Conservation (phyloP, 2,113 vertebrate species). For the Suncus etruscus region DNA sequence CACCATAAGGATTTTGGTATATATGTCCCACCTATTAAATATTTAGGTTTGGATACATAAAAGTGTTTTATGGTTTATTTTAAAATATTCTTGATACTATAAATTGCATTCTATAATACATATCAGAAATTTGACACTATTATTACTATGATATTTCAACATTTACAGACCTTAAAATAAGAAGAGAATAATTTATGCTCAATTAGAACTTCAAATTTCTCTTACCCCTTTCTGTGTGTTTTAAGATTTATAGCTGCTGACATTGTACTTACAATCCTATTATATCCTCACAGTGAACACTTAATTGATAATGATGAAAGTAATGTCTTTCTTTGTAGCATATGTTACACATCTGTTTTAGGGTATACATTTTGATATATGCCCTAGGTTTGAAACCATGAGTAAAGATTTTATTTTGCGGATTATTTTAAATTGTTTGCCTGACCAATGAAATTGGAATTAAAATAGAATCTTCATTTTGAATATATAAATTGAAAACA, state of each 20-base stretch:
- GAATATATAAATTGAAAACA: slow-evolving; percentile 1
- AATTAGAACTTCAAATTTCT: background rate
- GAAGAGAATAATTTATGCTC: background rate
- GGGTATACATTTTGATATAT: slow-evolving; percentile 62
- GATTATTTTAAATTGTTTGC: background rate
- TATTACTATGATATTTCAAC: too few relatives aligned
- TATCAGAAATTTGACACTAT: too few relatives aligned
- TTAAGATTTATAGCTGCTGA: slow-evolving; percentile 47
- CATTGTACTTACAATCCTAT: slow-evolving; percentile 13
- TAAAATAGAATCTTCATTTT: background rate
- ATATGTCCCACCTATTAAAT: too few relatives aligned
- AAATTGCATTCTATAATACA: too few relatives aligned
- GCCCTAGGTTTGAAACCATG: background rate
- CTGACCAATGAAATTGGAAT: background rate
- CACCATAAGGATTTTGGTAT: too few relatives aligned
- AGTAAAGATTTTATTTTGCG: slow-evolving; percentile 34
- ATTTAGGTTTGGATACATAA: too few relatives aligned
- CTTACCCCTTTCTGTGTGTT: background rate
- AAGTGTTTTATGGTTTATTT: too few relatives aligned
- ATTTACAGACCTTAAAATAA: background rate
- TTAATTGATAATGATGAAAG: slow-evolving; percentile 77
- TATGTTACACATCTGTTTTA: slow-evolving; percentile 61
- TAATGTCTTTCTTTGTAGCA: slow-evolving; percentile 35
- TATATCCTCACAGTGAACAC: slow-evolving; percentile 20
- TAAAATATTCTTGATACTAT: too few relatives aligned